Evolutionary conservation across 2,888 invertebrate species (phyloP).

Genomic region (Gortyna flavago): DNA sequence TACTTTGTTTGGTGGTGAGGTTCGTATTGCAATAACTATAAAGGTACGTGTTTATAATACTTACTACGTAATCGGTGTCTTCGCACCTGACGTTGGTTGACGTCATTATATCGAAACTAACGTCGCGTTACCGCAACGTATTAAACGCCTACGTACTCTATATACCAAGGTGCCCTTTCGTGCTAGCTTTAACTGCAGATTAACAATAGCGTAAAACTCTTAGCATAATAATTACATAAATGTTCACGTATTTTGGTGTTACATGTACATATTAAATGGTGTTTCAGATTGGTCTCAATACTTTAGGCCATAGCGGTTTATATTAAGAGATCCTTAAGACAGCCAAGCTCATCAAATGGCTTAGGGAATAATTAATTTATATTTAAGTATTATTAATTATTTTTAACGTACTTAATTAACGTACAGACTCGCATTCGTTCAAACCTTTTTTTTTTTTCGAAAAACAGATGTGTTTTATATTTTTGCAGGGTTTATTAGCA

Average conservation of each 20-base stretch:
- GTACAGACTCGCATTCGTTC: neutral
- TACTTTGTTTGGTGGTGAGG: neutral
- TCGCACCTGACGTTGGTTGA: neutral
- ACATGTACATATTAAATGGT: slow-evolving; percentile 29
- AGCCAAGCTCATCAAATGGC: slow-evolving; percentile 31
- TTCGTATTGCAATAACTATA: neutral
- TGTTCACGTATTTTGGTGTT: slow-evolving; percentile 21
- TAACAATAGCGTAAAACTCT: slow-evolving; percentile 15
- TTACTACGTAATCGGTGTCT: too few relatives aligned
- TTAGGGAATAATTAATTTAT: slow-evolving; percentile 27
- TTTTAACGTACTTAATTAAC: neutral
- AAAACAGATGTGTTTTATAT: neutral
- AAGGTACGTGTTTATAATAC: neutral
- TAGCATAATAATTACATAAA: slow-evolving; percentile 24
- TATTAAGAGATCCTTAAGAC: slow-evolving; percentile 41
- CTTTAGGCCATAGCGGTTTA: slow-evolving; percentile 52
- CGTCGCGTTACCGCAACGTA: neutral
- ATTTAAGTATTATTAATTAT: slow-evolving; percentile 15
- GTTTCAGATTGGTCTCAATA: slow-evolving; percentile 45
- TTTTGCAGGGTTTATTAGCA: neutral
- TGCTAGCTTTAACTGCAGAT: slow-evolving; percentile 15
- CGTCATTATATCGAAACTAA: neutral
- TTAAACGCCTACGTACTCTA: neutral
- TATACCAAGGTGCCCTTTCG: neutral
- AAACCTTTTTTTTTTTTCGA: neutral